These are phyloP conservation scores for Cacoxenus indagator DNA, from an alignment of 2,888 invertebrate species.

Conservation along the genomic window DNA sequence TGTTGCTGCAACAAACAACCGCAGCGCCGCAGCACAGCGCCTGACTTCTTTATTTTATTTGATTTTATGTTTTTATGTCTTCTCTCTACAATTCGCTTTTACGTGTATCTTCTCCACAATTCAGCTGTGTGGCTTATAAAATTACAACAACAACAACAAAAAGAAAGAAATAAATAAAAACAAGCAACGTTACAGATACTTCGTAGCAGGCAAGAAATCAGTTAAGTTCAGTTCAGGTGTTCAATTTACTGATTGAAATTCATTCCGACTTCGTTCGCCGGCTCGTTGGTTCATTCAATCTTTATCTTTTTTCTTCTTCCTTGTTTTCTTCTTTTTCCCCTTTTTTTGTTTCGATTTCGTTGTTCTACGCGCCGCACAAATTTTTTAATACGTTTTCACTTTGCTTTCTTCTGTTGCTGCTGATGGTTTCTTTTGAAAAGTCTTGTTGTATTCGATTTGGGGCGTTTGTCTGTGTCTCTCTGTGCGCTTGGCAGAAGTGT, in stretches of 20 bases:
- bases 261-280: conserved; percentile 8
- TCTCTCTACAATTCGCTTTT: conserved; percentile 18
- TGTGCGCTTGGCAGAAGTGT: not conserved
- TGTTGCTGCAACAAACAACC: not conserved
- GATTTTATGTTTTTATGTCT: conserved; percentile 1
- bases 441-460: not conserved
- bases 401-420: not conserved
- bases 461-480: not conserved
- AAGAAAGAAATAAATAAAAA: conserved; percentile 5
- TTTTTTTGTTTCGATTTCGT: not conserved
- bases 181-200: conserved; percentile 5
- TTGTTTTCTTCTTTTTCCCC: not conserved
- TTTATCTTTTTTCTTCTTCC: not conserved
- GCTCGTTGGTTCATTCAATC: too few species aligned
- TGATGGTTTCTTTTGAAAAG: not conserved
- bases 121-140: conserved; percentile 1
- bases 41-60: conserved; percentile 10
- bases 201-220: conserved; percentile 44
- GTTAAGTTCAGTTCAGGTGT: conserved; percentile 64
- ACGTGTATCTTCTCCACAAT: conserved; percentile 29
- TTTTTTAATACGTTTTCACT: not conserved
- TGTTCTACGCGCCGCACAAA: not conserved
- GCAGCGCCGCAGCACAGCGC: not conserved
- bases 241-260: conserved; percentile 64
- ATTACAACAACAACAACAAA: not conserved